phyloP scores from a whole-genome alignment of 2,113 vertebrate genomes.

The Aix galericulata region DNA sequence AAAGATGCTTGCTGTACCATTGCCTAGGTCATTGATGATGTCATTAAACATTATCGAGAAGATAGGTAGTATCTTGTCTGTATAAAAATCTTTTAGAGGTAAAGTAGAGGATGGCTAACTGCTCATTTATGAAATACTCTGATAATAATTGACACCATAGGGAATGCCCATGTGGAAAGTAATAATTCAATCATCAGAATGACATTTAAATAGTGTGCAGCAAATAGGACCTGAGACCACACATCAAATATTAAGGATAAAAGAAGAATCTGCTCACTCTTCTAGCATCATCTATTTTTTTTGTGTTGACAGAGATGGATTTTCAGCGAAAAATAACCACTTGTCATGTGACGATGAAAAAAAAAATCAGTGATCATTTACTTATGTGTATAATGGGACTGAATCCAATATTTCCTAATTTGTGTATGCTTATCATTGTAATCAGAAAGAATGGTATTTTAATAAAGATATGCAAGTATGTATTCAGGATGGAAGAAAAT shows the following conservation, averaged over 20 bases:
- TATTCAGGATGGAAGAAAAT: not conserved
- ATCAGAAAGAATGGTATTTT: not conserved
- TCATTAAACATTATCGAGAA: conserved; percentile 1
- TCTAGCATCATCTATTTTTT: not conserved
- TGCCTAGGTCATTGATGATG: conserved; percentile 7
- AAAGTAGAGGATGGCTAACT: conserved; percentile 4
- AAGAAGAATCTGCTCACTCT: not conserved
- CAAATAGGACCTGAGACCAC: conserved; percentile 28
- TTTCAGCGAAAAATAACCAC: not conserved
- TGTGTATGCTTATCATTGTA: not conserved
- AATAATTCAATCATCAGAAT: conserved; percentile 45
- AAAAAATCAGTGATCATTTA: not conserved
- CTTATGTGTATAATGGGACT: not conserved
- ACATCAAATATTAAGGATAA: not conserved
- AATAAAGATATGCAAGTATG: not conserved
- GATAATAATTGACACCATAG: conserved; percentile 25
- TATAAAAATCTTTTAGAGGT: not conserved
- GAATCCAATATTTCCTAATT: not conserved
- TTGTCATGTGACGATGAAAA: not conserved
- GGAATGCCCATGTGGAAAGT: not conserved
- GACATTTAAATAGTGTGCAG: conserved; percentile 47
- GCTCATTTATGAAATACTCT: not conserved
- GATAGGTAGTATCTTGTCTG: not conserved
- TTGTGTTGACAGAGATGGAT: not conserved
- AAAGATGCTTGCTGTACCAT: not conserved